phyloP scores from a whole-genome alignment of 2,888 invertebrate genomes.

The Hydroisotoma schaefferi region DNA sequence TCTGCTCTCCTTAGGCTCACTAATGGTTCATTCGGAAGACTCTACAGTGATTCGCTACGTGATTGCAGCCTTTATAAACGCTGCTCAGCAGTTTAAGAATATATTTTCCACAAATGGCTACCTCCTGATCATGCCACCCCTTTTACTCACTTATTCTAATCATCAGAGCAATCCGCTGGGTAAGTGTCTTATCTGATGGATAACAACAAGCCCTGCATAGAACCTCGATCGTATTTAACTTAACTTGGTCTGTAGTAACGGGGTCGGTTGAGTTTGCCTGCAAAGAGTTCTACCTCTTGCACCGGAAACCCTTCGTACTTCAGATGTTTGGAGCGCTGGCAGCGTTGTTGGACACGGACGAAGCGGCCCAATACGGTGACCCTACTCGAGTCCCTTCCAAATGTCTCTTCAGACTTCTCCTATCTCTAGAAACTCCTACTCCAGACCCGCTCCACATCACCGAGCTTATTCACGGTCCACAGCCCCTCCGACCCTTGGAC shows the following conservation, averaged over 20 bases:
- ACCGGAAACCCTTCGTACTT: constrained; percentile 94
- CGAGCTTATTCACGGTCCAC: constrained; percentile 84
- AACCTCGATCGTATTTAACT: neutral
- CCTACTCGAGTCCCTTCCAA: constrained; percentile 73
- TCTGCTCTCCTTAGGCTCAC: constrained; percentile 57
- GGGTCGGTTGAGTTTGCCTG: constrained; percentile 97
- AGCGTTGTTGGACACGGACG: constrained; percentile 88
- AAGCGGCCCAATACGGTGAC: constrained; percentile 72
- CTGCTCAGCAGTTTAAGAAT: constrained; percentile 96
- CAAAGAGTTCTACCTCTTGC: constrained; percentile 96
- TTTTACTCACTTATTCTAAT: constrained; percentile 93
- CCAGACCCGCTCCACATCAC: constrained; percentile 91
- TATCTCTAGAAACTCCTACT: constrained; percentile 89
- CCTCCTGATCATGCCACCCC: constrained; percentile 93
- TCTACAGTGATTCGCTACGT: constrained; percentile 91
- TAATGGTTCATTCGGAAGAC: constrained; percentile 95
- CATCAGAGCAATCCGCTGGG: constrained; percentile 82
- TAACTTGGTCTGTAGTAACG: constrained; percentile 63
- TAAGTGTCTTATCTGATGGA: constrained; percentile 9
- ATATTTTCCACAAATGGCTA: constrained; percentile 98
- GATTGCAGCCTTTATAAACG: constrained; percentile 95
- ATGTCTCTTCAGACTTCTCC: constrained; percentile 82
- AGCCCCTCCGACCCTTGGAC: constrained; percentile 89
- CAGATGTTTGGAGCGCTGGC: constrained; percentile 99
- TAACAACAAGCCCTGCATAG: neutral